Percentiles rank a stretch among this genome's conserved stretches.
phyloP scores from a whole-genome alignment of 2,888 invertebrate species.

The Nasonovia ribisnigri region DNA sequence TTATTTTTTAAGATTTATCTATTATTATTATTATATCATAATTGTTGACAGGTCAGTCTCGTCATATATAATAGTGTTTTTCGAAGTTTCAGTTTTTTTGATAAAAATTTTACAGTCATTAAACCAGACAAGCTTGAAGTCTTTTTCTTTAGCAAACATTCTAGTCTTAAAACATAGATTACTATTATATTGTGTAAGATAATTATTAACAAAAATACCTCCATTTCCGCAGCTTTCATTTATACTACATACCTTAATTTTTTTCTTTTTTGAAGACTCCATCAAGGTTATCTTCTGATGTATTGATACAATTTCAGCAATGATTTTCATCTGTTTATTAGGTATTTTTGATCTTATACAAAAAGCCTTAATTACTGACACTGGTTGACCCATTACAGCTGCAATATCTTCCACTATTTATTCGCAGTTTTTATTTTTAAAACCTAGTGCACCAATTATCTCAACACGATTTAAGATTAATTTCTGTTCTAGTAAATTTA shows the following conservation, averaged over 20 bases:
- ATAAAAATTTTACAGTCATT: constrained; percentile 8
- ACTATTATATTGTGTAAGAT: constrained; percentile 1
- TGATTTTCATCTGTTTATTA: too few relatives aligned
- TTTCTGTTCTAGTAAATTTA: neutral
- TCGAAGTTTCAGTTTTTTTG: neutral
- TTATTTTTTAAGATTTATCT: neutral
- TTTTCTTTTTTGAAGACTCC: constrained; percentile 2
- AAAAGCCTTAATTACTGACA: too few relatives aligned
- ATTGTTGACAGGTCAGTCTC: neutral
- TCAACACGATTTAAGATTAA: constrained; percentile 1
- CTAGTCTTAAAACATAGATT: constrained; percentile 16
- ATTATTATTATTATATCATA: neutral
- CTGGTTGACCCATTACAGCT: too few relatives aligned
- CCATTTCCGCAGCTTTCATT: constrained; percentile 10
- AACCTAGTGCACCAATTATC: constrained; percentile 15
- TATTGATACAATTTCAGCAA: too few relatives aligned
- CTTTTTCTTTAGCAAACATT: neutral
- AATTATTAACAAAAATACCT: constrained; percentile 21
- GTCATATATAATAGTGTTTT: neutral
- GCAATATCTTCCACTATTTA: too few relatives aligned
- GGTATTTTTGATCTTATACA: too few relatives aligned
- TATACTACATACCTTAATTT: neutral
- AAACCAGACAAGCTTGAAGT: neutral
- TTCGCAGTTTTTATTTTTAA: neutral
- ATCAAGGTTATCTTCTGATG: neutral